Conservation (phyloP, 2,888 invertebrate genomes). For the Camponotus fellah region DNA sequence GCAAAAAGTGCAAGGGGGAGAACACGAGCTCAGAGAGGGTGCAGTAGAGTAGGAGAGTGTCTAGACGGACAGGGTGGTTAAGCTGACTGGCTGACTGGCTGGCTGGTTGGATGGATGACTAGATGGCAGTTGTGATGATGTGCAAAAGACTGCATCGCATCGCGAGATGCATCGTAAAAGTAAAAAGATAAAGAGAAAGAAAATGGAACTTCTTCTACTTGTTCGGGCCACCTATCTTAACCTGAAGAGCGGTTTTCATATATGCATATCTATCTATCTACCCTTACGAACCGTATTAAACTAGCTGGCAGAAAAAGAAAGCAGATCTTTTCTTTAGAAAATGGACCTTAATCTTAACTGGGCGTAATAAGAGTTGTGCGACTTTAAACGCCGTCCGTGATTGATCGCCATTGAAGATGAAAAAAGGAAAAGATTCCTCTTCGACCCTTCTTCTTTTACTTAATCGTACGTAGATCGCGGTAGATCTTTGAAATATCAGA, state of each 20-base stretch:
- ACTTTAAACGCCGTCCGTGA: slow-evolving; percentile 65
- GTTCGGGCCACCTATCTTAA: slow-evolving; percentile 74
- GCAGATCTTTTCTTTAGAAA: slow-evolving; percentile 70
- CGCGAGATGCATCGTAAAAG: slow-evolving; percentile 67
- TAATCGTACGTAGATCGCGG: slow-evolving; percentile 15
- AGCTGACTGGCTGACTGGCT: slow-evolving; percentile 75
- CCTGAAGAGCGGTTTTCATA: slow-evolving; percentile 68
- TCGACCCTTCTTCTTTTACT: slow-evolving; percentile 55
- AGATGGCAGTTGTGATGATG: slow-evolving; percentile 73
- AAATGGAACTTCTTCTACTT: slow-evolving; percentile 65
- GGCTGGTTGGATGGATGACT: slow-evolving; percentile 67
- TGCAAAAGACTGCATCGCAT: slow-evolving; percentile 71
- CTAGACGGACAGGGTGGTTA: slow-evolving; percentile 84
- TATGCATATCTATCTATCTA: slow-evolving; percentile 24
- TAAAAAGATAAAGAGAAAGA: slow-evolving; percentile 44
- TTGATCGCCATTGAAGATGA: slow-evolving; percentile 61
- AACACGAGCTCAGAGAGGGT: slow-evolving; percentile 80
- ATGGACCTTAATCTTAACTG: slow-evolving; percentile 46
- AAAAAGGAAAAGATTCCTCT: slow-evolving; percentile 44
- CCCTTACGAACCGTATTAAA: slow-evolving; percentile 65
- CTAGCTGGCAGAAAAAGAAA: slow-evolving; percentile 66
- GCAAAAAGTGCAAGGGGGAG: slow-evolving; percentile 67
- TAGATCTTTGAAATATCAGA: slow-evolving; percentile 11
- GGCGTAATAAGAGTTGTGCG: slow-evolving; percentile 71
- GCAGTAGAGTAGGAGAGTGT: slow-evolving; percentile 84